These are phyloP conservation scores for Pseudopleuronectes americanus DNA, from an alignment of 2,797 vertebrate species.

Conservation along the genomic window DNA sequence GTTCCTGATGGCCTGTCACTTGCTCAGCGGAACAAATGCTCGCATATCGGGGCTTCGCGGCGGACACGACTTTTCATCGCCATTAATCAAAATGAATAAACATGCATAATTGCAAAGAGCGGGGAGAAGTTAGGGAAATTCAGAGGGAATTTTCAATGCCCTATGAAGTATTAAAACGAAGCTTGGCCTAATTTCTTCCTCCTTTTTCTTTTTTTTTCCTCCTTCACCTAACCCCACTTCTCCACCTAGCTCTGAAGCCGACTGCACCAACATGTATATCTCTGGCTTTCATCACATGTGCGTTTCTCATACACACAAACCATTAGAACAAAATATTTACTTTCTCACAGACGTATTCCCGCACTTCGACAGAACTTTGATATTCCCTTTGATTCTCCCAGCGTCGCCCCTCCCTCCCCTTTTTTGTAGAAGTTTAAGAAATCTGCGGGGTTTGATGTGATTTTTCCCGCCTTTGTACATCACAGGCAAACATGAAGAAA, in stretches of 20 bases:
- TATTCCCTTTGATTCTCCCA: constrained; percentile 82
- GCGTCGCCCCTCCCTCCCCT: constrained; percentile 21
- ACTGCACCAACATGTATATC: constrained; percentile 48
- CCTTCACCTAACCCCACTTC: constrained; percentile 51
- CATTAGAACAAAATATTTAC: constrained; percentile 81
- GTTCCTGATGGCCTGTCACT: constrained; percentile 70
- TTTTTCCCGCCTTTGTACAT: constrained; percentile 84
- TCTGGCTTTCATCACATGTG: constrained; percentile 57
- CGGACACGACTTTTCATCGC: constrained; percentile 66
- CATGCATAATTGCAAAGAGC: constrained; percentile 81
- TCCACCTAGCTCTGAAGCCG: constrained; percentile 62
- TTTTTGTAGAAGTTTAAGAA: constrained; percentile 72
- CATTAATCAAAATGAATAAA: constrained; percentile 83
- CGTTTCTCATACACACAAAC: constrained; percentile 67
- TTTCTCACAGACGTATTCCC: constrained; percentile 68
- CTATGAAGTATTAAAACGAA: constrained; percentile 79
- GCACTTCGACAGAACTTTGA: constrained; percentile 75
- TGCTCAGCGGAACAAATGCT: constrained; percentile 60
- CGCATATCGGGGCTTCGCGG: constrained; percentile 29
- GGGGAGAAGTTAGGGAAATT: constrained; percentile 75
- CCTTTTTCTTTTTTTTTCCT: constrained; percentile 21
- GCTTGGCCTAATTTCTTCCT: constrained; percentile 63
- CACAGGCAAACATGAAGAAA: constrained; percentile 76
- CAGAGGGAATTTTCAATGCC: constrained; percentile 82
- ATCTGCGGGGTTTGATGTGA: constrained; percentile 76